phyloP scores from a whole-genome alignment of 1,140 invertebrate genomes.

The Diorhabda carinulata region DNA sequence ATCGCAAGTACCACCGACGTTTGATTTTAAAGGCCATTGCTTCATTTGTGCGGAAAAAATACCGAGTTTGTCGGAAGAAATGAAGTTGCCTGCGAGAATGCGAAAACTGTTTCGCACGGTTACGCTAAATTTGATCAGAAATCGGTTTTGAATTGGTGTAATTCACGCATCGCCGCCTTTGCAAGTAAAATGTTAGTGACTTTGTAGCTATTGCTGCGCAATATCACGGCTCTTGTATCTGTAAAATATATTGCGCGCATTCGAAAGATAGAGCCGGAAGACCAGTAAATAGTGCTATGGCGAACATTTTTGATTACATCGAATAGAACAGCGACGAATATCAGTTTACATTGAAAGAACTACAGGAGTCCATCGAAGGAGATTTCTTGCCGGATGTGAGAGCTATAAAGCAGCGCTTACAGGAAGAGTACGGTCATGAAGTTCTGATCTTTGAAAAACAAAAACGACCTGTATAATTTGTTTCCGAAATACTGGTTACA shows the following conservation, averaged over 20 bases:
- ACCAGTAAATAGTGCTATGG: slow-evolving; percentile 5
- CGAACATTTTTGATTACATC: slow-evolving; percentile 4
- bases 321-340: slow-evolving; percentile 1
- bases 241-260: not conserved
- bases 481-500: slow-evolving; percentile 9
- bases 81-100: not conserved
- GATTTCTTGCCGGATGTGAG: not conserved
- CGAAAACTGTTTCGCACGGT: not conserved
- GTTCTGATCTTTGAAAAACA: not conserved
- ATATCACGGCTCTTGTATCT: slow-evolving; percentile 6
- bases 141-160: slow-evolving; percentile 3
- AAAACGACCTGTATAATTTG: not conserved
- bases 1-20: slow-evolving; percentile 1
- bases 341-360: slow-evolving; percentile 4
- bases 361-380: not conserved
- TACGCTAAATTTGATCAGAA: slow-evolving; percentile 1
- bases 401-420: slow-evolving; percentile 1
- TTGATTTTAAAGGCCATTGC: slow-evolving; percentile 3
- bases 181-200: not conserved
- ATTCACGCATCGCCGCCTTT: not conserved
- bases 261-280: not conserved
- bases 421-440: slow-evolving; percentile 6
- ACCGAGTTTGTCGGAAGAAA: slow-evolving; percentile 3
- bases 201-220: slow-evolving; percentile 1
- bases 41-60: slow-evolving; percentile 4